A percentile compares a stretch with the other conserved stretches of the same genome.
Evolutionary conservation across 2,113 vertebrate genomes (phyloP).

Genomic region (Sylvia atricapilla): DNA sequence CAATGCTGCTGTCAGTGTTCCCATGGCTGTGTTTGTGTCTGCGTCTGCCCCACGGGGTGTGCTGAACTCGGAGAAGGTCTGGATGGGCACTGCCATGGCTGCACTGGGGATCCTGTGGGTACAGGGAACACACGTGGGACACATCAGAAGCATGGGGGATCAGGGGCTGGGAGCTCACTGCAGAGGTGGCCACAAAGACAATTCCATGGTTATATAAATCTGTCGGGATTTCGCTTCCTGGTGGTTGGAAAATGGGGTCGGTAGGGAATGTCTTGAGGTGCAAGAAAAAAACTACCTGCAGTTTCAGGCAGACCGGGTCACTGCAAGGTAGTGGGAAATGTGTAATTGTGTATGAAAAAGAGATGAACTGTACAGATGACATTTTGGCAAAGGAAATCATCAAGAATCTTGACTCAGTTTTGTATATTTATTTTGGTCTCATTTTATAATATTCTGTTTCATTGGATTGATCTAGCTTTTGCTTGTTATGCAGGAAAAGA

Average conservation of each 20-base stretch:
- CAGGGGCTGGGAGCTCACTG: neutral
- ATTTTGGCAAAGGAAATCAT: neutral
- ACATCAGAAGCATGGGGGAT: fast-evolving
- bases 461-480: neutral
- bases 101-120: fast-evolving
- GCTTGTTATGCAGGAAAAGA: neutral
- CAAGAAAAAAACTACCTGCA: neutral
- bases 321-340: neutral
- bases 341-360: neutral
- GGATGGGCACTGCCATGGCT: neutral
- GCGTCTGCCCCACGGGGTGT: neutral
- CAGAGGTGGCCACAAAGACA: neutral
- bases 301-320: neutral
- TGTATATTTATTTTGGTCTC: neutral
- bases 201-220: neutral
- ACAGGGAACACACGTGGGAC: fast-evolving
- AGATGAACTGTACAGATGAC: neutral
- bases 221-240: neutral
- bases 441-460: neutral
- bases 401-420: neutral
- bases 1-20: neutral
- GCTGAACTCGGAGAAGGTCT: neutral
- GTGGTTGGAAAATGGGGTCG: neutral
- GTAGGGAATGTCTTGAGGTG: neutral
- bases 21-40: neutral